Base-by-base conservation (phyloP, 2,888 invertebrate species). In the Melanophora roralis region DNA sequence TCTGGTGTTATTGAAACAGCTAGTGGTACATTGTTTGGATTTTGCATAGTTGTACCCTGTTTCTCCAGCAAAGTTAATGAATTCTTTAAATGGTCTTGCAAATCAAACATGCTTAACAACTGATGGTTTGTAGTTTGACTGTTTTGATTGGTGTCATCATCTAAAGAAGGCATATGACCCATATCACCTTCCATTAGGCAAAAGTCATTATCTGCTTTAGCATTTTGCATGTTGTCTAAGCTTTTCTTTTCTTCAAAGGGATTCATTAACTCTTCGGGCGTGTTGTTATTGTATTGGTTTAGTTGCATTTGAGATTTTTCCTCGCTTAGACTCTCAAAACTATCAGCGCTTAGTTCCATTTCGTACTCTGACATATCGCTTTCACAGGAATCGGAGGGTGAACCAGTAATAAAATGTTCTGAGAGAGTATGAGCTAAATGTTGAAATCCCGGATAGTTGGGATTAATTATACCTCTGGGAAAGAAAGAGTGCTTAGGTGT, bases 391-490 rank as follows among this genome's bases (percentile, higher is more conserved):
- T 87, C 87, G 69, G 88, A 86, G 75, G 89, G 91, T 77, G 89
- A 90, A 81, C 85, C 85, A 62, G 75, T 83, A 57, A 88, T 86
- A 81, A 86, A 89, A 83, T 88, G 89, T 85, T 89, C 87, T 83
- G 89, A 93, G 83, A 94, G 91, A 78, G 94, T 94, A 85, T 94
- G 93, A 16, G 95, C 95, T 85, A 95, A 92, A 89, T 95, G 95
- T 88, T 95, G 95, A 89, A 95, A 95, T 72, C 95, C 95, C 21
- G 95, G 94, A 90, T 95, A 95, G 90, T 95, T 95, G 62, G 95
- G 95, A 91, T 95, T 95, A 85, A 95, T 93, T 84, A 95, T 95
- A 83, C 95, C 95, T 84, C 94, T 91, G 69, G 93, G 93, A 86
- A 92, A 91, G 80, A 86, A 84, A 11, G 84, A 84, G 59, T 83